Conservation (phyloP, 2,113 vertebrate genomes). For the Leptosomus discolor region DNA sequence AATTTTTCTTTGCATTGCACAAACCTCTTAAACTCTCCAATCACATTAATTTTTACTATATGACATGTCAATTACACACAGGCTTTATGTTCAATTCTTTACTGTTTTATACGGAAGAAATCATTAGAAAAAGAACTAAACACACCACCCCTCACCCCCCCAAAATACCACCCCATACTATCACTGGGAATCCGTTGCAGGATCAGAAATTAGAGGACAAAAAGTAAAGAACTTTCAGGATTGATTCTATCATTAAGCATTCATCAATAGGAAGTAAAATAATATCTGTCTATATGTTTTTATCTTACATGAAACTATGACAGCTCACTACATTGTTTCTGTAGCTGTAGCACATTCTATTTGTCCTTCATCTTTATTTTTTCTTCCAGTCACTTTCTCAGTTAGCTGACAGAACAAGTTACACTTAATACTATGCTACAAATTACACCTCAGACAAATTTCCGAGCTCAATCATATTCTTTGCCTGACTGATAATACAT, state of each 20-base stretch:
- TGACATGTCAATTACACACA: accelerated
- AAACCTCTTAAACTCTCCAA: not conserved
- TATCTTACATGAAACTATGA: not conserved
- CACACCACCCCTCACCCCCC: accelerated
- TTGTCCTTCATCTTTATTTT: not conserved
- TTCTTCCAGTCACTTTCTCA: not conserved
- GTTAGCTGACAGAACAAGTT: not conserved
- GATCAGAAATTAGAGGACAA: not conserved
- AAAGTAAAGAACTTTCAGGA: not conserved
- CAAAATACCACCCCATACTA: not conserved
- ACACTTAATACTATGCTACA: not conserved
- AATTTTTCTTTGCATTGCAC: not conserved
- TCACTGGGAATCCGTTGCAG: not conserved
- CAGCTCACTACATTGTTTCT: not conserved
- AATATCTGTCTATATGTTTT: not conserved
- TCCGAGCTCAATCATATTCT: not conserved
- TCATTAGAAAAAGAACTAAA: not conserved
- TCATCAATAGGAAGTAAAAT: not conserved
- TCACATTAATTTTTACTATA: not conserved
- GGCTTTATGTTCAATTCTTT: not conserved
- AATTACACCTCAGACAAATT: not conserved
- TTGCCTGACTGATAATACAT: not conserved
- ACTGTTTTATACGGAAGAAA: not conserved
- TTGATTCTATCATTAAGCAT: not conserved
- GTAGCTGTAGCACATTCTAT: not conserved